phyloP scores from a whole-genome alignment of 2,113 vertebrate species.

The Rallus limicola region DNA sequence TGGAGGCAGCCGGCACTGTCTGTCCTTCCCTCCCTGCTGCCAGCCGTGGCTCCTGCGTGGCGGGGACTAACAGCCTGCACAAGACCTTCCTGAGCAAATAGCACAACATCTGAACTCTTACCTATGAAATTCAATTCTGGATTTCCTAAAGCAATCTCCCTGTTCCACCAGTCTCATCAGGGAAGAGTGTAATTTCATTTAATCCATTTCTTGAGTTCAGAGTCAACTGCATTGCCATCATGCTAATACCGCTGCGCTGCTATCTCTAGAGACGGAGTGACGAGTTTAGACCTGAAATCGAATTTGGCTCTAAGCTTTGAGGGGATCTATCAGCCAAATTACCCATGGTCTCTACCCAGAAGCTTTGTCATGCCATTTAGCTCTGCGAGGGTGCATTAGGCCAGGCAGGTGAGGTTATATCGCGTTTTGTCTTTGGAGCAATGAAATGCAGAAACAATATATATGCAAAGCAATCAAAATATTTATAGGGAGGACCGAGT shows the following conservation, averaged over 20 bases:
- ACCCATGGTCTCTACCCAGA: neutral
- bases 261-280: neutral
- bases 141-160: slow-evolving; percentile 53
- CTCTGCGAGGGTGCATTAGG: neutral
- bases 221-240: neutral
- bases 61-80: neutral
- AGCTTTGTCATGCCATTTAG: neutral
- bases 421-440: neutral
- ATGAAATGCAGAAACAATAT: slow-evolving; percentile 1
- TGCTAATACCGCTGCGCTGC: slow-evolving; percentile 20
- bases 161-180: slow-evolving; percentile 41
- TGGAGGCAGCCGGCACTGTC: neutral
- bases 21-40: neutral
- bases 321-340: slow-evolving; percentile 30
- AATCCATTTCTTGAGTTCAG: slow-evolving; percentile 35
- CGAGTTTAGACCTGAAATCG: neutral
- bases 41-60: accelerated
- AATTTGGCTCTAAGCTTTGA: slow-evolving; percentile 46
- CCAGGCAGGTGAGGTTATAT: neutral
- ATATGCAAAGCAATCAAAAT: slow-evolving; percentile 25
- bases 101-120: neutral
- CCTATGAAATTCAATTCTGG: slow-evolving; percentile 39
- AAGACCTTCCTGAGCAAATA: neutral
- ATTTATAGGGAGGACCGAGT: neutral
- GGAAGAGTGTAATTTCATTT: slow-evolving; percentile 49